phyloP scores from a whole-genome alignment of 2,888 invertebrate species.

The Mesochorus sp. region DNA sequence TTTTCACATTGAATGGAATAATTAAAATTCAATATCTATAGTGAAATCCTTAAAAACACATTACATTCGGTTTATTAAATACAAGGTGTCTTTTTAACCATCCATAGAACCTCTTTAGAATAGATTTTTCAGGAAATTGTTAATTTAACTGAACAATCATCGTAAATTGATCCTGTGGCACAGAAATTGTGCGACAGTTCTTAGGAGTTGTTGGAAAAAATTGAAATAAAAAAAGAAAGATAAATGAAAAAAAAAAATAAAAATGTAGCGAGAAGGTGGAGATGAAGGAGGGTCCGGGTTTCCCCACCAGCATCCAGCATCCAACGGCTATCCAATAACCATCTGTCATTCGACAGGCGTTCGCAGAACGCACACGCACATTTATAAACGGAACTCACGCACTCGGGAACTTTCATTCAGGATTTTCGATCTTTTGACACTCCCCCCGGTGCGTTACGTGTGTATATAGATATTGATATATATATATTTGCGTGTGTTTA shows the following conservation, averaged over 20 bases:
- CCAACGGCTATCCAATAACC: constrained; percentile 69
- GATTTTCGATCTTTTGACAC: constrained; percentile 59
- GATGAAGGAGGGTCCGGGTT: constrained; percentile 69
- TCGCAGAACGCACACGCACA: constrained; percentile 23
- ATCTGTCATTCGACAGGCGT: constrained; percentile 67
- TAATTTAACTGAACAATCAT: too few relatives aligned
- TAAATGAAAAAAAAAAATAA: constrained; percentile 29
- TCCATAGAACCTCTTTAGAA: too few relatives aligned
- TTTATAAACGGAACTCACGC: constrained; percentile 38
- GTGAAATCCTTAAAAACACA: too few relatives aligned
- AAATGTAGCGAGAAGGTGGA: constrained; percentile 60
- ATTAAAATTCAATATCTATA: too few relatives aligned
- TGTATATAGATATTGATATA: not conserved
- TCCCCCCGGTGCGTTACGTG: constrained; percentile 33
- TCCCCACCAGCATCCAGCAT: constrained; percentile 66
- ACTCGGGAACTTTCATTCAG: constrained; percentile 63
- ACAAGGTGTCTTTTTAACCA: too few relatives aligned
- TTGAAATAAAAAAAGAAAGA: constrained; percentile 36
- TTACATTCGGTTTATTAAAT: too few relatives aligned
- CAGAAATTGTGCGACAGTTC: too few relatives aligned
- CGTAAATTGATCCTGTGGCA: too few relatives aligned
- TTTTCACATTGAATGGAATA: too few relatives aligned
- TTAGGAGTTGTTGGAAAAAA: too few relatives aligned
- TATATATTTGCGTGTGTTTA: not conserved
- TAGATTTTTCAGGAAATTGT: too few relatives aligned